Base-by-base conservation (phyloP, 2,797 vertebrate species). In the Luscinia luscinia region DNA sequence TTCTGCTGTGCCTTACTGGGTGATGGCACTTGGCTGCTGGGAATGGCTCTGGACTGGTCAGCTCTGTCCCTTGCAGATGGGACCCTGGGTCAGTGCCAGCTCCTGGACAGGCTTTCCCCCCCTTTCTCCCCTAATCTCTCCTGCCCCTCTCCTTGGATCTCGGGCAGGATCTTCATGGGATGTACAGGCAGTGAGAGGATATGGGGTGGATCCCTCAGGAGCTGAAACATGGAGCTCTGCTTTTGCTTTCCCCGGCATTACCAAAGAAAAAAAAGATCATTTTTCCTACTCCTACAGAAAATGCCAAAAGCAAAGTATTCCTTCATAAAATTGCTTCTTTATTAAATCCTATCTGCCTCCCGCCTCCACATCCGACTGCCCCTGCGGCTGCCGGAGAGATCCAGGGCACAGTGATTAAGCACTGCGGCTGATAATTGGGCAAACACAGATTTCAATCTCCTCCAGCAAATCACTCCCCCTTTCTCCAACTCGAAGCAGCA, bases 341-440 rank as follows among this genome's bases (percentile, higher is more conserved):
- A 95, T 96, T 96, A 96, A 95, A 94, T 75, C 63, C 70, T 91
- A 79, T 94, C 88, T 93, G 79, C 70, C 58, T 88, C 66, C 85
- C 15, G 4, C 87, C 89, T 73, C 96, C 86, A 51, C 93, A 81
- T 58, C 64, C 8, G n/a, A 74, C 89, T 96, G 83, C 66, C 89
- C 84, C 62, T 86, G 90, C 9, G 6, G 79, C 91, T 88, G 76
- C 74, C 7, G 38, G 72, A 40, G 84, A 36, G 73, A 94, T 90
- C 66, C 91, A 79, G 83, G 90, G 93, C 85, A 94, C 32, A 91
- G 80, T 55, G 32, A 91, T 94, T 94, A 91, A 91, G 85, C 2
- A 13, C 70, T 81, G 83, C 17, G 8, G 62, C 80, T 9, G 7
- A 27, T 94, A 87, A 94, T 79, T 91, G 91, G 70, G 69, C 62